Conservation (phyloP, 2,113 vertebrate species). For the Odontophorus gujanensis region DNA sequence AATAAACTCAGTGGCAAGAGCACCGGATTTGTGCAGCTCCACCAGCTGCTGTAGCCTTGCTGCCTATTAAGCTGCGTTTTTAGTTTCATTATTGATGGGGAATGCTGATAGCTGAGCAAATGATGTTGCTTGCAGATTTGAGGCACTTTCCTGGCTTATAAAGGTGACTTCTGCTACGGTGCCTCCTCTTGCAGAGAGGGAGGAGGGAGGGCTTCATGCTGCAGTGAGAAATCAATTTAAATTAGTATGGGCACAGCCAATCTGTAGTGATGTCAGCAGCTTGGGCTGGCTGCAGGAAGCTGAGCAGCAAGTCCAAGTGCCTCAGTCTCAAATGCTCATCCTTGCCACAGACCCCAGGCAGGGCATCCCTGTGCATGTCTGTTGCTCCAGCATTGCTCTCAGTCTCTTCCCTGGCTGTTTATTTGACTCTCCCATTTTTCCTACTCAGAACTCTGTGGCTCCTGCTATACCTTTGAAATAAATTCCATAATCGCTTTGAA, state of each 20-base stretch:
- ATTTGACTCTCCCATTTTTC: neutral
- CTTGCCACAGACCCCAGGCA: neutral
- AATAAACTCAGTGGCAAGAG: slow-evolving; percentile 67
- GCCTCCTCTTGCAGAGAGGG: neutral
- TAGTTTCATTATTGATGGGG: slow-evolving; percentile 60
- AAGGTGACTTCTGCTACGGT: slow-evolving; percentile 1
- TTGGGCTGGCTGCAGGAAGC: slow-evolving; percentile 1
- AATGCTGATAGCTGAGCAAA: slow-evolving; percentile 19
- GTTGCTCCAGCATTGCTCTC: neutral
- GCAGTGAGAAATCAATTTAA: slow-evolving; percentile 46
- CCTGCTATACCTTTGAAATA: neutral
- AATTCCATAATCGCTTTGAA: neutral
- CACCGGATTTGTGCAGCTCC: slow-evolving; percentile 47
- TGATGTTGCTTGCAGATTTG: slow-evolving; percentile 13
- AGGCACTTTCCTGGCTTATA: neutral
- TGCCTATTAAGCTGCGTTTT: slow-evolving; percentile 59
- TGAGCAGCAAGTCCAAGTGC: slow-evolving; percentile 12
- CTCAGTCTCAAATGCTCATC: neutral
- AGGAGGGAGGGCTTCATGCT: neutral
- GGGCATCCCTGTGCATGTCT: neutral
- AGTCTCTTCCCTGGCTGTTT: neutral
- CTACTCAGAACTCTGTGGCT: neutral
- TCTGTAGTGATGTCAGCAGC: slow-evolving; percentile 28
- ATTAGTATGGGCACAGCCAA: slow-evolving; percentile 23
- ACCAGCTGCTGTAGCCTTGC: slow-evolving; percentile 65